Conservation (phyloP, 2,797 vertebrate species). For the Glossophaga mutica region DNA sequence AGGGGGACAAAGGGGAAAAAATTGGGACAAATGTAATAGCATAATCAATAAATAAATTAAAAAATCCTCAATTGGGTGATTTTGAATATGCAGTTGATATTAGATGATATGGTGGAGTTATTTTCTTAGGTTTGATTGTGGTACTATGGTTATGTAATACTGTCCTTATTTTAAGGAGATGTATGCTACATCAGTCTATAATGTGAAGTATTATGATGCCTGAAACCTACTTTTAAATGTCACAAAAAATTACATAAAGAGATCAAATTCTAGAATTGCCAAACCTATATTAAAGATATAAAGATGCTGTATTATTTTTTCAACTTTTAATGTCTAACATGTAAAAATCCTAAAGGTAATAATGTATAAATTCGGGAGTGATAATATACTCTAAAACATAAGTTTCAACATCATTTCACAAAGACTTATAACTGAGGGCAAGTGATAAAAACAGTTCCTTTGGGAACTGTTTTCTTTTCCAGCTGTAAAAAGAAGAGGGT, state of each 20-base stretch:
- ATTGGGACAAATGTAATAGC: not conserved
- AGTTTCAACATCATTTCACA: not conserved
- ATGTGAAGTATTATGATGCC: not conserved
- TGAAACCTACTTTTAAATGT: not conserved
- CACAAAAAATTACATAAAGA: not conserved
- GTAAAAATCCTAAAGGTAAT: conserved; percentile 3
- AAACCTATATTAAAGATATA: not conserved
- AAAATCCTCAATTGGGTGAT: not conserved
- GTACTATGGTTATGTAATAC: not conserved
- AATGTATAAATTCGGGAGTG: not conserved
- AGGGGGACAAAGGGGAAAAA: not conserved
- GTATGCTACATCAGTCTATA: not conserved
- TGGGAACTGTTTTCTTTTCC: not conserved
- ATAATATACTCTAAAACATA: not conserved
- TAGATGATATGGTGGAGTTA: not conserved
- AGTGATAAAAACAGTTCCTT: not conserved
- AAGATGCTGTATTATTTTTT: not conserved
- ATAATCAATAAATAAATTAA: not conserved
- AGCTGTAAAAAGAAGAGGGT: not conserved
- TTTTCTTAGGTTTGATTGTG: not conserved
- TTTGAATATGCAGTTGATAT: not conserved
- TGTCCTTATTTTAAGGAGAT: not conserved
- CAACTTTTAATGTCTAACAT: not conserved
- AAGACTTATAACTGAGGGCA: not conserved
- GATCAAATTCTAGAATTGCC: not conserved